Evolutionary conservation across 2,888 invertebrate species (phyloP).

Genomic region (Macaria liturata): DNA sequence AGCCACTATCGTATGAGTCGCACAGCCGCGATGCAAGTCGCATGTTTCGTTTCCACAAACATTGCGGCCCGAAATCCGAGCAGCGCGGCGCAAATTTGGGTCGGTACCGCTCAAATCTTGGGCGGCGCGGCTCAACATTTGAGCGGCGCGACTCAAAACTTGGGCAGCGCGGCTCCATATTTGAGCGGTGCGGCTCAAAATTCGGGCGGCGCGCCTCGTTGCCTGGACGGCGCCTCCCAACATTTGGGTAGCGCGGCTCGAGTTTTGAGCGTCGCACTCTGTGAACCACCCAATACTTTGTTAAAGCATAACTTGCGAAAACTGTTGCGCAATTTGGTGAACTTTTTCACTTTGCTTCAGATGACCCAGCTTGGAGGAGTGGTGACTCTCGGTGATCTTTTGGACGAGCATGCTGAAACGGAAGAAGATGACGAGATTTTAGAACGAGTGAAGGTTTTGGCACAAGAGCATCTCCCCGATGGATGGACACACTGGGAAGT

Average conservation of each 20-base stretch:
- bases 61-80: slow-evolving; percentile 1
- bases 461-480: slow-evolving; percentile 7
- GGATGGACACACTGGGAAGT: slow-evolving; percentile 26
- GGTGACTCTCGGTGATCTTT: slow-evolving; percentile 4
- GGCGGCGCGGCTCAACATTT: slow-evolving; percentile 2
- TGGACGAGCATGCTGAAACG: slow-evolving; percentile 7
- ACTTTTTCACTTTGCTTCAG: slow-evolving; percentile 5
- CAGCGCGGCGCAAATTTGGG: not conserved
- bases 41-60: slow-evolving; percentile 4
- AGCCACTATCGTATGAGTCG: slow-evolving; percentile 2
- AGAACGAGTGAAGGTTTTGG: slow-evolving; percentile 5
- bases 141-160: slow-evolving; percentile 1
- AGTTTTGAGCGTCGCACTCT: no score
- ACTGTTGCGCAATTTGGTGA: no score
- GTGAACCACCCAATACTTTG: not conserved
- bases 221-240: not conserved
- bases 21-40: slow-evolving; percentile 1
- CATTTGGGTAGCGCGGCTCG: not conserved
- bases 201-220: not conserved
- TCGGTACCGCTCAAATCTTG: not conserved
- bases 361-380: slow-evolving; percentile 1
- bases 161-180: not conserved
- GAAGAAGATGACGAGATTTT: slow-evolving; percentile 5
- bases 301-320: not conserved
- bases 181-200: not conserved